Conservation (phyloP, 2,113 vertebrate species). For the Nothoprocta pentlandii region DNA sequence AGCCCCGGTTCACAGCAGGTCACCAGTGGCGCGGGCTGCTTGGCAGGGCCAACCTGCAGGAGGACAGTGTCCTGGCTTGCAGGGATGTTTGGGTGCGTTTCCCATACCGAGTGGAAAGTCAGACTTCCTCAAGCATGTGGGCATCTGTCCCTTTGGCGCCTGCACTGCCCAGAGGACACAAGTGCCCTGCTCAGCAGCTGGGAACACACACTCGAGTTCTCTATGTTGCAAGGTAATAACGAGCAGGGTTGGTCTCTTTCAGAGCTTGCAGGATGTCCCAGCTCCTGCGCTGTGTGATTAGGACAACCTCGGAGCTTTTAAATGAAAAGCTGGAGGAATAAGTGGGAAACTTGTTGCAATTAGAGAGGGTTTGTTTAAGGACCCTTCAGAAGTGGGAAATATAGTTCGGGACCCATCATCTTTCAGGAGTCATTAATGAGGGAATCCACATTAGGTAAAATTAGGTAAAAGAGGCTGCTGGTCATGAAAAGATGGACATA, state of each 20-base stretch:
- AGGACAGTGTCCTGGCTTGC: neutral
- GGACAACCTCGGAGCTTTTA: neutral
- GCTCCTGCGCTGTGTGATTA: neutral
- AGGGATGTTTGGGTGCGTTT: neutral
- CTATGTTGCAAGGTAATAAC: neutral
- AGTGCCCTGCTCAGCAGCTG: neutral
- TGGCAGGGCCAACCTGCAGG: neutral
- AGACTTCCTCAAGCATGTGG: neutral
- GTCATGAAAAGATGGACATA: neutral
- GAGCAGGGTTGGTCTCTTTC: neutral
- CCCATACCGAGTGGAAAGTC: constrained; percentile 3
- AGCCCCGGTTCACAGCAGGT: constrained; percentile 2
- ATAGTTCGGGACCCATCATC: neutral
- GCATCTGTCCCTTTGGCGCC: neutral
- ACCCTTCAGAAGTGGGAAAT: neutral
- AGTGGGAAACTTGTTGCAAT: neutral
- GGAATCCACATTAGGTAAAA: neutral
- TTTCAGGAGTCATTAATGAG: neutral
- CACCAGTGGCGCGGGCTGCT: neutral
- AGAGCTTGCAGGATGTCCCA: neutral
- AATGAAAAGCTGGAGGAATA: neutral
- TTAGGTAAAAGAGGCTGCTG: neutral
- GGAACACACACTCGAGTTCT: neutral
- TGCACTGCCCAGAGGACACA: neutral
- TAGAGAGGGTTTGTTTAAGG: neutral